These are phyloP conservation scores for Callimorpha dominula DNA, from an alignment of 2,888 invertebrate species.

Conservation along the genomic window DNA sequence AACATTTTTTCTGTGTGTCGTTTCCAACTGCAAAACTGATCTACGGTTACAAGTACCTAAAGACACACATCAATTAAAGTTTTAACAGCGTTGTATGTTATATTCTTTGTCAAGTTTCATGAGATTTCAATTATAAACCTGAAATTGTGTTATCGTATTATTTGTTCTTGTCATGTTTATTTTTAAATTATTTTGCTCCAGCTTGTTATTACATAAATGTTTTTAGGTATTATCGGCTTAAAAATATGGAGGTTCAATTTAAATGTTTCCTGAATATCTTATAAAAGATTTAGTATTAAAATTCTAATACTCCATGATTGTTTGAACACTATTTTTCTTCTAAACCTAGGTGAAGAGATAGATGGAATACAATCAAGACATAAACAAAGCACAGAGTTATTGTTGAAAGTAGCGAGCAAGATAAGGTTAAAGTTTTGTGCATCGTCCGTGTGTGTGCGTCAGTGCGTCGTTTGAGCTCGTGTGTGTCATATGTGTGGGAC, in stretches of 20 bases:
- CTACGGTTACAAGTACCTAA: too few species aligned
- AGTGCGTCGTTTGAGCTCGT: constrained; percentile 30
- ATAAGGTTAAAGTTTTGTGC: constrained; percentile 38
- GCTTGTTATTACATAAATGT: too few species aligned
- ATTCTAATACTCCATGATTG: not conserved
- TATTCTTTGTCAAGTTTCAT: too few species aligned
- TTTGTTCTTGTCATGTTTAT: too few species aligned
- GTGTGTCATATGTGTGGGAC: constrained; percentile 75
- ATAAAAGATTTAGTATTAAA: not conserved
- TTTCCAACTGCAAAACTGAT: too few species aligned
- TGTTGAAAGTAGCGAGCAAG: constrained; percentile 10
- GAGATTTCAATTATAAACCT: too few species aligned
- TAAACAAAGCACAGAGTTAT: constrained; percentile 10
- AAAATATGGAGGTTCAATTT: not conserved
- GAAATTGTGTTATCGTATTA: too few species aligned
- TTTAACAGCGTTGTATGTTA: too few species aligned
- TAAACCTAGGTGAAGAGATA: constrained; percentile 1
- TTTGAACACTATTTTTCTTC: not conserved
- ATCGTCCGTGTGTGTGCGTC: constrained; percentile 26
- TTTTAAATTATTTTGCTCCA: too few species aligned
- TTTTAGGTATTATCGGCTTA: not conserved
- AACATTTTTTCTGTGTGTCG: too few species aligned
- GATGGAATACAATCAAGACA: not conserved
- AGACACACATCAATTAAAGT: too few species aligned
- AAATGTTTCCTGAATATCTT: not conserved